Evolutionary conservation across 1,140 invertebrate species (phyloP), one percentile per base, ranked within the genome.

Genomic region (Vanessa atalanta): DNA sequence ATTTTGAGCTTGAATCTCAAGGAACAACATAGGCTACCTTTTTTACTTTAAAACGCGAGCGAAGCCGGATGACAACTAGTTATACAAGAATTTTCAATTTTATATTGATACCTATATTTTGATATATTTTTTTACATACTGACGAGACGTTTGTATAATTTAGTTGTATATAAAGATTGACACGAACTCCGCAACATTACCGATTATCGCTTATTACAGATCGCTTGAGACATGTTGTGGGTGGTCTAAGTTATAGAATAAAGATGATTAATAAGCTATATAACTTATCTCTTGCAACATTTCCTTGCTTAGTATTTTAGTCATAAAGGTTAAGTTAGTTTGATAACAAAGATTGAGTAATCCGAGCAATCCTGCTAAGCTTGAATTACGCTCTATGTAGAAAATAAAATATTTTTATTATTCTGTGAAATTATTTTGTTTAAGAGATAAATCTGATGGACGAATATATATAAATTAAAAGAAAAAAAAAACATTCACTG

Each of bases 131-230:
- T 23, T 57, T 57, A 57, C 12, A 11, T 23, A 57, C 53, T 43
- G 31, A 61, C 31, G 14, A 26, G 6, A 61, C 15, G 14, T 13
- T 37, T n/a, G 11, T 14, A 15, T 9, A 3, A 61, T 61, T 61
- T 15, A 1, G 5, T 37, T 61, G 31, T 65, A 65, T 23, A n/a
- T 65, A 50, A 48, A 65, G 64, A 61, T 85, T 86, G 84, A 90
- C 87, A 86, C 82, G 83, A 87, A 85, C 70, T 73, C 66, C 73
- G 78, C 72, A 79, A 77, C 81, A 73, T 69, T 48, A 69, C 63
- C 77, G 82, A 85, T 85, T 83, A 86, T 86, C 77, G 79, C 77
- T 83, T 85, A 86, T 85, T 86, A 86, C 80, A 86, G 83, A 88
- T 83, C 85, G 84, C 76, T 82, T 74, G 70, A 79, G 78, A 82